Conservation (phyloP, 2,888 invertebrate genomes). For the Anodontia alba region DNA sequence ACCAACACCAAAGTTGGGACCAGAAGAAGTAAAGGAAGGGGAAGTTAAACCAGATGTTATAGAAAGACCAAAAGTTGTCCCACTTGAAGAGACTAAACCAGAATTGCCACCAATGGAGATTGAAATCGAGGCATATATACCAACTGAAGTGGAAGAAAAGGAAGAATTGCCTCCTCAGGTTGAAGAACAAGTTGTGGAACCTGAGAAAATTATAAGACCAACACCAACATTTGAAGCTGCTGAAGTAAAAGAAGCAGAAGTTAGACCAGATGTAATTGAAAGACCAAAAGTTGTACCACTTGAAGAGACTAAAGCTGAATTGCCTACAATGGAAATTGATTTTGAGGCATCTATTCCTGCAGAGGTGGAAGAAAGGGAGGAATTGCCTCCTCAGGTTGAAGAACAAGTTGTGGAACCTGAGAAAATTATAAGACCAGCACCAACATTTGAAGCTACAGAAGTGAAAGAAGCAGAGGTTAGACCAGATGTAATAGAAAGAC, state of each 20-base stretch:
- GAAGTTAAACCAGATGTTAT: constrained; percentile 59
- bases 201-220: constrained; percentile 22
- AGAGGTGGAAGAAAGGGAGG: constrained; percentile 28
- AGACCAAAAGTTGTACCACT: constrained; percentile 66
- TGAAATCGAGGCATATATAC: constrained; percentile 16
- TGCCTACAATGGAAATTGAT: not conserved
- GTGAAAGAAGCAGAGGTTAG: constrained; percentile 50
- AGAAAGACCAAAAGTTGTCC: constrained; percentile 66
- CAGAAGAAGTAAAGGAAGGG: constrained; percentile 55
- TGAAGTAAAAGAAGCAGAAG: constrained; percentile 4
- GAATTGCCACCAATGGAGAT: constrained; percentile 41
- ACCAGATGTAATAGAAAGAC: constrained; percentile 61
- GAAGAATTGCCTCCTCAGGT: constrained; percentile 20
- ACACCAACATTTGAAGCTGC: constrained; percentile 21
- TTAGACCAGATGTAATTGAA: constrained; percentile 15
- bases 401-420: constrained; percentile 44
- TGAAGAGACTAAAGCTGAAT: constrained; percentile 13
- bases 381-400: constrained; percentile 87
- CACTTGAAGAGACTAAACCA: constrained; percentile 60
- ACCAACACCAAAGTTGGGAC: constrained; percentile 31
- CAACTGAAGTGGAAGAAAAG: constrained; percentile 10
- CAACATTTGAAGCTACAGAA: constrained; percentile 21
- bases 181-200: constrained; percentile 18
- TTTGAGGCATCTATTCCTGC: not conserved
- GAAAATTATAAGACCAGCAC: constrained; percentile 33